Conservation (phyloP, 2,113 vertebrate genomes). For the Himantopus leucocephalus region DNA sequence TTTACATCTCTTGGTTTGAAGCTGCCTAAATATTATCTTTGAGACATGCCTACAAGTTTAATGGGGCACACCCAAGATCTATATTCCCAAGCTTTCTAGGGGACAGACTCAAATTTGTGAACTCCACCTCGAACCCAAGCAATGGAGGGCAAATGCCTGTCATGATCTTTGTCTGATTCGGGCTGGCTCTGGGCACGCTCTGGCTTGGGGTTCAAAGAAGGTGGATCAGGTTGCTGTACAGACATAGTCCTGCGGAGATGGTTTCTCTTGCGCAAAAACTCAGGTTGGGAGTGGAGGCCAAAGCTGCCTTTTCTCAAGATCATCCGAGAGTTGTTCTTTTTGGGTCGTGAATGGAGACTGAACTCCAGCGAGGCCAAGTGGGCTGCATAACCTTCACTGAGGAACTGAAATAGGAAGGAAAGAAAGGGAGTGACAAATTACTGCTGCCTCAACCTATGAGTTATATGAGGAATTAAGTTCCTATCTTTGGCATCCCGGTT, state of each 20-base stretch:
- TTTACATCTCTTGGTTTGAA: not conserved
- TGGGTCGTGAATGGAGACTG: conserved; percentile 88
- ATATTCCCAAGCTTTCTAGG: conserved; percentile 41
- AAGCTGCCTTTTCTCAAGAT: conserved; percentile 95
- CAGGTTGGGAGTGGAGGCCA: conserved; percentile 90
- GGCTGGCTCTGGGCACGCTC: conserved; percentile 98
- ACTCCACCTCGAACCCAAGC: conserved; percentile 86
- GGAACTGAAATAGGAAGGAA: conserved; percentile 78
- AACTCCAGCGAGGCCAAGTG: conserved; percentile 92
- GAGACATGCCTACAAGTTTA: not conserved
- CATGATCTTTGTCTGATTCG: conserved; percentile 92
- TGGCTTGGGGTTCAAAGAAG: conserved; percentile 88
- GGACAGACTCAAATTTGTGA: conserved; percentile 86
- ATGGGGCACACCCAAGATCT: not conserved
- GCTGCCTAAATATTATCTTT: not conserved
- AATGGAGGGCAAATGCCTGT: conserved; percentile 75
- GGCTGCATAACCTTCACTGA: conserved; percentile 93
- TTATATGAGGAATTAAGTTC: not conserved
- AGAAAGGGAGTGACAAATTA: not conserved
- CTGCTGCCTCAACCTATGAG: not conserved
- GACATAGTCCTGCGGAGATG: conserved; percentile 96
- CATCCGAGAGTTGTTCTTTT: conserved; percentile 93
- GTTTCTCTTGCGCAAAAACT: conserved; percentile 93
- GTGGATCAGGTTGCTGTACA: conserved; percentile 93
- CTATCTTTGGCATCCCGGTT: not conserved